Conservation (phyloP, 2,888 invertebrate species). For the Aplocera efformata region DNA sequence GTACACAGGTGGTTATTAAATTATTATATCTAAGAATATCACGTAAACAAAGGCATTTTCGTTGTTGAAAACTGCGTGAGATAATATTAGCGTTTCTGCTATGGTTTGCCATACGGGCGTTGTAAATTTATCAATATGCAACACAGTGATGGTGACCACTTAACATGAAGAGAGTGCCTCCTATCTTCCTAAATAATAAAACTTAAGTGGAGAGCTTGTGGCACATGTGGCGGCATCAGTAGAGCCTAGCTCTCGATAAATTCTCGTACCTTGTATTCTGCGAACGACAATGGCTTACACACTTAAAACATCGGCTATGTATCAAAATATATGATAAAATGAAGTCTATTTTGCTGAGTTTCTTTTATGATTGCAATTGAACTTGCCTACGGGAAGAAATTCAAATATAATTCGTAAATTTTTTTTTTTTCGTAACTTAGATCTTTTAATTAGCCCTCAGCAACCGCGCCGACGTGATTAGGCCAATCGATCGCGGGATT, state of each 20-base stretch:
- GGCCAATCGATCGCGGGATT: conserved; percentile 62
- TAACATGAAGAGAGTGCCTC: conserved; percentile 19
- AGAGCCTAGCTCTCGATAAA: conserved; percentile 18
- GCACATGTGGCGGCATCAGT: conserved; percentile 14
- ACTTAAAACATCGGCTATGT: too few relatives aligned
- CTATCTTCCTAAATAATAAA: conserved; percentile 22
- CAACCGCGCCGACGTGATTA: conserved; percentile 54
- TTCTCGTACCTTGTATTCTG: conserved; percentile 3
- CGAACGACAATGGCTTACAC: too few relatives aligned
- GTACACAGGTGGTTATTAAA: too few relatives aligned
- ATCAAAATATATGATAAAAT: too few relatives aligned
- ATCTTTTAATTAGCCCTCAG: conserved; percentile 53
- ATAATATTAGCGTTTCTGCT: conserved; percentile 17
- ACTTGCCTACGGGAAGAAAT: too few relatives aligned
- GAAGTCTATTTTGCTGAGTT: too few relatives aligned
- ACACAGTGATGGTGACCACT: conserved; percentile 18
- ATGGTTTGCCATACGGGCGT: conserved; percentile 11
- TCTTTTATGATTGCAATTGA: too few relatives aligned
- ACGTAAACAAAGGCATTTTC: too few relatives aligned
- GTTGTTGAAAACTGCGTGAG: conserved; percentile 2
- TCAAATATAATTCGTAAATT: too few relatives aligned
- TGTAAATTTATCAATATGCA: conserved; percentile 24
- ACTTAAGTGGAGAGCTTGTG: conserved; percentile 17
- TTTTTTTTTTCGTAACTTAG: conserved; percentile 1
- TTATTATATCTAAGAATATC: too few relatives aligned